Percentiles rank a stretch among this genome's conserved stretches.
Conservation (phyloP, 2,888 invertebrate species). For the Aspidiotus destructor region DNA sequence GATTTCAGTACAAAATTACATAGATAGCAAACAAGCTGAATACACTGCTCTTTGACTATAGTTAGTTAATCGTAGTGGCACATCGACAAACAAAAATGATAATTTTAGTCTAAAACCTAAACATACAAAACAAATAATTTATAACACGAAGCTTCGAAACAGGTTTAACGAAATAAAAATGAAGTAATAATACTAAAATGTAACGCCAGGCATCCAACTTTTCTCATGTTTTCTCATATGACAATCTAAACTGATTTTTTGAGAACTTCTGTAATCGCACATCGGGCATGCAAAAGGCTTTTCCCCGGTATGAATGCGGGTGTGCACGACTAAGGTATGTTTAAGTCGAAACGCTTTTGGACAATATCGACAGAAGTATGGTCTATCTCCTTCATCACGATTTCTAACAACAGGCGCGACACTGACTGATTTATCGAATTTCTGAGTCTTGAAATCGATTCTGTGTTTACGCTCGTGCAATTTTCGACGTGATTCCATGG, state of each 20-base stretch:
- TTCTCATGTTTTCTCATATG: not conserved
- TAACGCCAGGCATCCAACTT: not conserved
- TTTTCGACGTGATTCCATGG: not conserved
- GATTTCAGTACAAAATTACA: no score
- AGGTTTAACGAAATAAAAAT: no score
- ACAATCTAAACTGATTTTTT: not conserved
- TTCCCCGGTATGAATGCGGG: not conserved
- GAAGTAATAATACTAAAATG: not conserved
- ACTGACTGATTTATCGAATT: not conserved
- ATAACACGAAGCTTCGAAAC: no score
- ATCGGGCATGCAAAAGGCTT: not conserved
- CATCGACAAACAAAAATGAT: no score
- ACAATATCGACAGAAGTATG: not conserved
- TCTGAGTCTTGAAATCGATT: not conserved
- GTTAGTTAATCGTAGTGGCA: no score
- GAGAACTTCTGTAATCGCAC: not conserved
- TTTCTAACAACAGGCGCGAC: not conserved
- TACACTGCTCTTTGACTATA: no score
- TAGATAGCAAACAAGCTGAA: no score
- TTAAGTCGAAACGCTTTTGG: not conserved
- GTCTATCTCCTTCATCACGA: not conserved
- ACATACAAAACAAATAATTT: no score
- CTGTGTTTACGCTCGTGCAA: conserved; percentile 5
- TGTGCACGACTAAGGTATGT: not conserved
- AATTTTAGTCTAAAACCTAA: no score